Percentiles rank a stretch among this genome's conserved stretches.
Conservation (phyloP, 2,888 invertebrate species). For the Andricus quercusramuli region DNA sequence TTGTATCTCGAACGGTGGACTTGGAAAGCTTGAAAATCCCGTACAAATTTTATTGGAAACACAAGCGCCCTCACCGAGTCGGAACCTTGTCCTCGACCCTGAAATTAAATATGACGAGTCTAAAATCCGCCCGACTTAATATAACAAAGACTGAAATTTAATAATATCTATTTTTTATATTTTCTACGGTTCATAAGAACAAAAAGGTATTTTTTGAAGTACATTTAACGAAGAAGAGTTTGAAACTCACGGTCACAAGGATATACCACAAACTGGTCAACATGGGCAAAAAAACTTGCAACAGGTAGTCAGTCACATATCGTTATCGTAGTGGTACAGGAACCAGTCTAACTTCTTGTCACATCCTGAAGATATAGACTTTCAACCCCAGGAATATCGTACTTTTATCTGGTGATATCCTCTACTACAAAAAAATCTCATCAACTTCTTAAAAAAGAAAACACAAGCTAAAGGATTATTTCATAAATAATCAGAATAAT, state of each 20-base stretch:
- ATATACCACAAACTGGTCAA: neutral
- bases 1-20: no score
- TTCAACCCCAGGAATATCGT: constrained; percentile 19
- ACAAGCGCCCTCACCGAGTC: no score
- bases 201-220: neutral
- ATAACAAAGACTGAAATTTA: no score
- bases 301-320: constrained; percentile 30
- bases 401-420: neutral
- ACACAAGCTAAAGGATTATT: no score
- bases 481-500: no score
- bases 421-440: neutral
- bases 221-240: constrained; percentile 8
- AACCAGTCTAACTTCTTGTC: constrained; percentile 39
- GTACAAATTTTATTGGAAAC: no score
- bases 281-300: neutral
- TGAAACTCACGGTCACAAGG: constrained; percentile 9
- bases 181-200: neutral
- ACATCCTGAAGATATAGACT: constrained; percentile 25
- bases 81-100: neutral
- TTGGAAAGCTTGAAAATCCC: no score
- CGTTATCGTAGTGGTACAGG: neutral
- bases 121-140: no score
- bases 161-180: neutral
- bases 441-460: neutral
- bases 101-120: no score